A percentile compares a stretch with the other conserved stretches of the same genome.
Conservation (phyloP, 2,113 vertebrate genomes). For the Bettongia penicillata region DNA sequence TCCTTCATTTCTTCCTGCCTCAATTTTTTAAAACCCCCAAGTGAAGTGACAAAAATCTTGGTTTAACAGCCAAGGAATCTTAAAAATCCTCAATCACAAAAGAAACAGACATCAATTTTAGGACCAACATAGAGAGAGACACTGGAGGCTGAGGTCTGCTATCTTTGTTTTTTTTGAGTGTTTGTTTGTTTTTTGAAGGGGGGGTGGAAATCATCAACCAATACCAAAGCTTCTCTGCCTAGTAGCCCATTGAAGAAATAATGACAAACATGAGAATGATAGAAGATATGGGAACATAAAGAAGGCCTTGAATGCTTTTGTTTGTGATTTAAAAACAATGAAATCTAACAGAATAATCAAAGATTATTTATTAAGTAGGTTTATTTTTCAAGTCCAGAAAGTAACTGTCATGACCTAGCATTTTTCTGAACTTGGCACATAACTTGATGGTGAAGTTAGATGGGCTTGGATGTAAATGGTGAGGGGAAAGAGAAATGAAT, state of each 20-base stretch:
- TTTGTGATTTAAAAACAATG: neutral
- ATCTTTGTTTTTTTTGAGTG: neutral
- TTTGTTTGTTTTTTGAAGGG: neutral
- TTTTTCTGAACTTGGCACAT: neutral
- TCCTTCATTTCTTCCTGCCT: neutral
- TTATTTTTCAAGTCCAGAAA: conserved; percentile 20
- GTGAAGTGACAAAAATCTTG: neutral
- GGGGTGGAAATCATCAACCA: neutral
- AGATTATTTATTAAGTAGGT: neutral
- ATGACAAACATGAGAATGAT: neutral
- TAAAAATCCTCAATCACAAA: neutral
- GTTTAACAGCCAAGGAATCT: neutral
- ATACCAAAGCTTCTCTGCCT: neutral
- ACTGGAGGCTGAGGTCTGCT: neutral
- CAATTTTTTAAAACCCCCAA: neutral
- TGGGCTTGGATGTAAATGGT: neutral
- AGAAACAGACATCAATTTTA: neutral
- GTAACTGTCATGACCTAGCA: neutral
- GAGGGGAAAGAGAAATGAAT: neutral
- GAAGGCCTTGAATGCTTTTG: neutral
- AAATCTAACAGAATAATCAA: neutral
- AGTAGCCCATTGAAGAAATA: neutral
- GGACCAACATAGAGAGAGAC: neutral
- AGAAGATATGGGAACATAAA: neutral
- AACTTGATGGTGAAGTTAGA: neutral